Evolutionary conservation across 2,888 invertebrate genomes (phyloP), one percentile per base, ranked within the genome.

Genomic region (Nesidiocoris tenuis): DNA sequence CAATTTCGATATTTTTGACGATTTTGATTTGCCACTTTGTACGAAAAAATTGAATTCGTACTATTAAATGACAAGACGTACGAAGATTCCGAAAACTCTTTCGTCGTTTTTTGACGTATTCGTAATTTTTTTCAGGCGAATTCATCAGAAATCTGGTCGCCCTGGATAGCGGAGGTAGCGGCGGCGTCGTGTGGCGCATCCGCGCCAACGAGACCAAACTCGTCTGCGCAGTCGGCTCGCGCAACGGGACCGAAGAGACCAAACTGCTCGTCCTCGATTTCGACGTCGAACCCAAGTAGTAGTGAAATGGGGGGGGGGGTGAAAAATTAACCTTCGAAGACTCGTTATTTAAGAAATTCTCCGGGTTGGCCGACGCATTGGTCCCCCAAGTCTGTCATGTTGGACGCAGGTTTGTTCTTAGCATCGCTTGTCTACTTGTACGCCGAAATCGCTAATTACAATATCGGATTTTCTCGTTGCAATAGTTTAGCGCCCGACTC

Each of bases 161-260:
- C 59, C 86, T 99, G 79, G 92, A 93, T 77, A 96, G 96, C 80
- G 97, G 98, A 22, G 98, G 98, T 1, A 94, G 95, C 63, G 99
- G 99, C 1, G 99, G 98, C 63, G 99, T 99, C 19, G 98, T 99
- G 16, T 99, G 99, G 99, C 89, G 98, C 65, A 96, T 99, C 79
- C 87, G 93, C 77, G 96, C 98, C 72, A 96, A 94, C 81, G 93
- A 96, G 82, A 98, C 98, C 19, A 96, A 97, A 84, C 88, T 99
- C 78, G 96, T 98, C 67, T 99, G 98, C 85, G 99, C 99, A 1
- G 98, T 98, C 18, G 99, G 99, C 76, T 98, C 97, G 80, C 90
- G 99, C 55, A 99, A 98, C 83, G 98, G 98, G 75, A 98, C 98
- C 3, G 99, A 99, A 86, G 98, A 98, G 85, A 99, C 99, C 7